Evolutionary conservation across 2,113 vertebrate species (phyloP), one percentile per base, ranked within the genome.

Genomic region (Limnothrissa miodon): DNA sequence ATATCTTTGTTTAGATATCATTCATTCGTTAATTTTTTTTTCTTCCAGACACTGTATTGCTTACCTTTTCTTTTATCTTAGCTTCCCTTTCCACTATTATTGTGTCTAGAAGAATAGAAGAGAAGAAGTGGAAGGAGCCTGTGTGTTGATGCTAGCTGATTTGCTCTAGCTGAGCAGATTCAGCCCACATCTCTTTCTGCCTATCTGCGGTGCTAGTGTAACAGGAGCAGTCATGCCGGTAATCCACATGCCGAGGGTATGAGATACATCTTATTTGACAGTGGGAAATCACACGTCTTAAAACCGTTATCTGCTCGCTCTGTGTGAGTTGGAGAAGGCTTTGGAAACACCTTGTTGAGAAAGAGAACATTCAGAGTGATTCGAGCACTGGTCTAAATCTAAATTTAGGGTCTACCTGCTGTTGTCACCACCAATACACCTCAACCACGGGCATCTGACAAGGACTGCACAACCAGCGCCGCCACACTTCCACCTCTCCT

Each of bases 191-290:
- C 9, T 36, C 11, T n/a, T n/a, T 70, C 46, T 3, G 29, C 62
- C 36, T 70, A 70, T 70, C 62, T 70, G n/a, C 13, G 0, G 29
- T 29, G 36, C 62, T 70, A 5, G 62, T 33, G 29, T 33, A 17
- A 25, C 62, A 70, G 33, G 13, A 70, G 13, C 29, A 36, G 62
- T 33, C 19, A 53, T 53, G 25, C 10, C 29, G 11, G 11, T 70
- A 70, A 33, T 36, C 62, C 29, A 70, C 29, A 70, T 70, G 29
- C 19, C 5, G 19, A 53, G 51, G 51, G 19, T 53, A 17, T 1
- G 36, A 62, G 62, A 70, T 70, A 70, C 10, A 70, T 11, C 62
- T 70, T 70, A 70, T 70, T 70, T 70, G 62, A 13, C 62, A 36
- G 29, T 70, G 29, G 29, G 0, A 36, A 70, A 33, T 33, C 11